Evolutionary conservation across 2,888 invertebrate species (phyloP), one percentile per base, ranked within the genome.

Genomic region (Rhagonycha lutea): DNA sequence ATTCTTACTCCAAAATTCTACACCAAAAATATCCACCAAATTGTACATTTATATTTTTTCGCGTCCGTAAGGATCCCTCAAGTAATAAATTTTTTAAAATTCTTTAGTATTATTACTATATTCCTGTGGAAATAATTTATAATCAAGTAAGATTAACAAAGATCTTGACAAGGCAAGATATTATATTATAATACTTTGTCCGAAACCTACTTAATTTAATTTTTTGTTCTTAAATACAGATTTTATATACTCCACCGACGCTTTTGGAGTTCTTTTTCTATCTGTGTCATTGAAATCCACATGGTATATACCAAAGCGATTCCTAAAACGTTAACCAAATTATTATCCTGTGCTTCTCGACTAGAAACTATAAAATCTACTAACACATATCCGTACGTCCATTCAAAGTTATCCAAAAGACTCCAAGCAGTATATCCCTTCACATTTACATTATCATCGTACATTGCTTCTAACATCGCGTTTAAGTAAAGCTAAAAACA

Each of bases 301-400:
- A 81, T 91, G 88, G 80, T 91, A 91, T 0, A 94, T 80, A 9
- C 94, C 94, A 85, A 92, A 94, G 82, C 89, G 89, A 29, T 26
- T 61, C 11, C 73, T 75, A 84, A 77, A 88, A 83, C 60, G 11
- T 61, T 7, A 26, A 26, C 4, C 26, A 26, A 26, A 4, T 26
- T 26, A 26, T 26, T 0, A 7, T 7, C 4, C 26, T 3, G 0
- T 26, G 0, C 26, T 26, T 0, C 3, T 4, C 5, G 8, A 14
- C 14, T 9, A 61, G 14, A 61, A 9, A n/a, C 61, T 8, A 14
- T 12, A 72, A n/a, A 29, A 14, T 14, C 4, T 69, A 68, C 79
- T 77, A 82, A 86, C 85, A 75, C 80, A 72, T 84, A 86, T 63
- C 85, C 86, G 32, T 78, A 70, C 12, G 63, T 70, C 82, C 82